Percentiles rank a stretch among this genome's conserved stretches.
These are phyloP conservation scores for Poeciliopsis gracilis DNA, from an alignment of 2,797 vertebrate species.

Conservation along the genomic window DNA sequence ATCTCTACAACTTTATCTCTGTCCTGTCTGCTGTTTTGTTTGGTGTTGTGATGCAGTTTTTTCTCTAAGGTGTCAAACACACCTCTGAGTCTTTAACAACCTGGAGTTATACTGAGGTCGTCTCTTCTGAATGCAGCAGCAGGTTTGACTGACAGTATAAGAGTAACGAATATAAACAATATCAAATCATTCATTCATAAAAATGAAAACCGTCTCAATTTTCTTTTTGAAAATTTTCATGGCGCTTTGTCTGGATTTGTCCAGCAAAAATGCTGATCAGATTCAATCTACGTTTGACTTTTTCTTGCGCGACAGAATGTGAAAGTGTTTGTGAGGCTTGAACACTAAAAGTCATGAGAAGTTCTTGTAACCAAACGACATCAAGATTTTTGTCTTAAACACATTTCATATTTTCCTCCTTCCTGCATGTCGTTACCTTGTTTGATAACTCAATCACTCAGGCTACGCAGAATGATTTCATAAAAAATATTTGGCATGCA, in stretches of 20 bases:
- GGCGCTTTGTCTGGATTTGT: not conserved
- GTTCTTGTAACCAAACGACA: not conserved
- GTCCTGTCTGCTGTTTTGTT: not conserved
- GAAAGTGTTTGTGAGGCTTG: not conserved
- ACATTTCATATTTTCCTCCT: slow-evolving; percentile 18
- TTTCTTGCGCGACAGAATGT: not conserved
- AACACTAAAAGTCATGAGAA: not conserved
- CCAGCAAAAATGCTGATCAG: not conserved
- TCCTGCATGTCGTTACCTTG: slow-evolving; percentile 26
- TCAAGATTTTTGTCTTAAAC: slow-evolving; percentile 42
- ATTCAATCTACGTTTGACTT: not conserved
- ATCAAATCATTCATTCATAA: not conserved
- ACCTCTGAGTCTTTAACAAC: not conserved
- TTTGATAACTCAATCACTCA: slow-evolving; percentile 50
- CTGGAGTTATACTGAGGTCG: not conserved
- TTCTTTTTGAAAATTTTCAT: not conserved
- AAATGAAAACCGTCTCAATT: not conserved
- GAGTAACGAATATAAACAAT: not conserved
- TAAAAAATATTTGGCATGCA: slow-evolving; percentile 74
- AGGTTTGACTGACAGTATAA: not conserved
- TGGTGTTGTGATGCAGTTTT: not conserved
- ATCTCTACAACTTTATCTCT: not conserved
- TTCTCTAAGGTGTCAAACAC: not conserved
- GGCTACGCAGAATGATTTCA: slow-evolving; percentile 44
- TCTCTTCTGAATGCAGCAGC: not conserved